phyloP scores from a whole-genome alignment of 1,140 invertebrate genomes.

The Trichogramma pretiosum region DNA sequence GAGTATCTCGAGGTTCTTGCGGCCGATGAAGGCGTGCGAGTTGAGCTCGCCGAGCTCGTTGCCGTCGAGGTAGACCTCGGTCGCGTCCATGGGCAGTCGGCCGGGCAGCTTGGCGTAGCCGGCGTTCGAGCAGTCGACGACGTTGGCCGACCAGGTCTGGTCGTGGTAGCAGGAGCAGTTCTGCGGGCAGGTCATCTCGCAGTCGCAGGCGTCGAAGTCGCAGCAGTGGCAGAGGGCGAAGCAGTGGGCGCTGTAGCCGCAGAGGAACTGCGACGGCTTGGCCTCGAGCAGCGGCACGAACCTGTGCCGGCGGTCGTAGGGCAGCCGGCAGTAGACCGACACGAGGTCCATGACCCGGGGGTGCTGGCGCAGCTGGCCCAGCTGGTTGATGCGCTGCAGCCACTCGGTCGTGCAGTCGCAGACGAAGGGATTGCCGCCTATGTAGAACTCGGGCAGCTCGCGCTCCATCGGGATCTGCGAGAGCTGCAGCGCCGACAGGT shows the following conservation, averaged over 20 bases:
- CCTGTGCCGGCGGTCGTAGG: constrained; percentile 62
- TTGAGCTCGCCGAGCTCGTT: constrained; percentile 70
- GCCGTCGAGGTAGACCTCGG: constrained; percentile 80
- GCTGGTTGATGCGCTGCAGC: constrained; percentile 70
- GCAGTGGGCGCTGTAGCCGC: constrained; percentile 72
- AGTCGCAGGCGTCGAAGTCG: constrained; percentile 79
- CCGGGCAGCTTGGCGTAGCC: constrained; percentile 64
- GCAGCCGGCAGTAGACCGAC: constrained; percentile 71
- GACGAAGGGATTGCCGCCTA: constrained; percentile 78
- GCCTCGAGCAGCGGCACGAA: constrained; percentile 64
- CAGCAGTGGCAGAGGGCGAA: constrained; percentile 77
- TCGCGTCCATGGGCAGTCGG: constrained; percentile 81
- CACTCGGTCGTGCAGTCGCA: constrained; percentile 84
- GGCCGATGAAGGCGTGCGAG: constrained; percentile 78
- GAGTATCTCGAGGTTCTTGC: constrained; percentile 73
- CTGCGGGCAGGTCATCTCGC: constrained; percentile 74
- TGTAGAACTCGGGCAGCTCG: constrained; percentile 71
- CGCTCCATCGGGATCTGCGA: constrained; percentile 52
- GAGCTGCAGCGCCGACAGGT: constrained; percentile 67
- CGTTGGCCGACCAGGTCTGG: constrained; percentile 77
- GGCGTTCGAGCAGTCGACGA: constrained; percentile 77
- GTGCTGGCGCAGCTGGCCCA: constrained; percentile 62
- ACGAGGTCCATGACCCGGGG: constrained; percentile 73
- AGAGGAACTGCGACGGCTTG: constrained; percentile 68
- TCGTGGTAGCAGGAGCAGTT: constrained; percentile 83